These are phyloP conservation scores for Micoletzkya japonica DNA, from an alignment of 2,888 invertebrate genomes.

Conservation along the genomic window DNA sequence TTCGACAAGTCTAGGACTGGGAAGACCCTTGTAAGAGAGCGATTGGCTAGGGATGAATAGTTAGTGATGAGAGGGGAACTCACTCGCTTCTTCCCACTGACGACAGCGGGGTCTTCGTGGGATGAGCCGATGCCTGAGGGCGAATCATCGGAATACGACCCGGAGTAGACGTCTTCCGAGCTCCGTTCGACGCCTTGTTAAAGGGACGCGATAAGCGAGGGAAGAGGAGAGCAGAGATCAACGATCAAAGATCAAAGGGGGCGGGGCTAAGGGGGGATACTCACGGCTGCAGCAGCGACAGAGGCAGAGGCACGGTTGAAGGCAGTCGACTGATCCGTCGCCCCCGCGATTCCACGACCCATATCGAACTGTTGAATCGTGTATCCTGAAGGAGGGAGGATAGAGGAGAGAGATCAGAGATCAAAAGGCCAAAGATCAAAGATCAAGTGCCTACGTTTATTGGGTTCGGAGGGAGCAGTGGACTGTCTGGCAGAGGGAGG, in stretches of 20 bases:
- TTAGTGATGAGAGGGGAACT: neutral
- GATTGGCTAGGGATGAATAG: too few relatives aligned
- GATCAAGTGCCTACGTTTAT: slow-evolving; percentile 9
- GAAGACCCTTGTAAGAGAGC: too few relatives aligned
- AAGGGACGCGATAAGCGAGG: too few relatives aligned
- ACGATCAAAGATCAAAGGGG: too few relatives aligned
- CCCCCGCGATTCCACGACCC: neutral
- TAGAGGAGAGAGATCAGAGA: neutral
- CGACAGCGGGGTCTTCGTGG: neutral
- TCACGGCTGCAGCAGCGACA: slow-evolving; percentile 15
- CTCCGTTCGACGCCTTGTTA: slow-evolving; percentile 21
- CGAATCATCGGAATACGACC: slow-evolving; percentile 39
- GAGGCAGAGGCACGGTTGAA: slow-evolving; percentile 16
- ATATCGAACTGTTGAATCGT: slow-evolving; percentile 28
- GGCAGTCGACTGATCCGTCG: neutral
- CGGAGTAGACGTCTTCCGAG: slow-evolving; percentile 39
- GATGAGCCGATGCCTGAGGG: slow-evolving; percentile 17
- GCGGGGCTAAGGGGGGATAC: neutral
- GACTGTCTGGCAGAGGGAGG: neutral
- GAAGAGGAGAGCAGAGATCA: too few relatives aligned
- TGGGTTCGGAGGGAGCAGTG: neutral
- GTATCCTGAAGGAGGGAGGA: slow-evolving; percentile 13
- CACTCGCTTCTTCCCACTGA: slow-evolving; percentile 1
- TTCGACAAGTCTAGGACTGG: too few relatives aligned
- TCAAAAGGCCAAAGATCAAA: neutral